A percentile compares a stretch with the other conserved stretches of the same genome.
Conservation (phyloP, 2,797 vertebrate genomes). For the Holocentrus rufus region DNA sequence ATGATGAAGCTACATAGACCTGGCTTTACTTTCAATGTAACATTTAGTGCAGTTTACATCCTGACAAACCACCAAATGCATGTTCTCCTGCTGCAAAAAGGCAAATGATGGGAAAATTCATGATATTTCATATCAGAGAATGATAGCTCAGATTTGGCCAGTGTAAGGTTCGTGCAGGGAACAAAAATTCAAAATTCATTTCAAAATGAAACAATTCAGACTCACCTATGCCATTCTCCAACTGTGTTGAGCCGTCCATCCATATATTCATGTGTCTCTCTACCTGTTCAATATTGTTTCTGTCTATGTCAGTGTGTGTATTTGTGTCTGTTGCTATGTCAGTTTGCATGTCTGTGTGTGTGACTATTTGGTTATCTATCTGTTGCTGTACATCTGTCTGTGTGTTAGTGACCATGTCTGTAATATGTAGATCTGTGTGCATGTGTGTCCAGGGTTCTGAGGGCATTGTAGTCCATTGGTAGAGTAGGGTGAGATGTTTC, state of each 20-base stretch:
- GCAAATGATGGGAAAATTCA: too few species aligned
- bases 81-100: too few species aligned
- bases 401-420: neutral
- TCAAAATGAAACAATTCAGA: neutral
- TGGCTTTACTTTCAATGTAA: too few species aligned
- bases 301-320: neutral
- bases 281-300: slow-evolving; percentile 71
- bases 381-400: too few species aligned
- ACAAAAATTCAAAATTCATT: neutral
- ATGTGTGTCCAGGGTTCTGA: neutral
- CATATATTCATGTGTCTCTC: slow-evolving; percentile 63
- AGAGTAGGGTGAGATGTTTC: slow-evolving; percentile 82
- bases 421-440: neutral
- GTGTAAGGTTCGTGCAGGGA: neutral
- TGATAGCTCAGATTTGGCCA: too few species aligned
- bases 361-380: too few species aligned
- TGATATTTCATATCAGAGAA: too few species aligned
- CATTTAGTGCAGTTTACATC: too few species aligned
- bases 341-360: neutral
- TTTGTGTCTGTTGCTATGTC: neutral
- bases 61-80: too few species aligned
- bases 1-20: too few species aligned
- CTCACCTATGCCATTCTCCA: slow-evolving; percentile 13
- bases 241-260: neutral
- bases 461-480: slow-evolving; percentile 16